Evolutionary conservation across 2,797 vertebrate species (phyloP).

Genomic region (Crossoptilon crossoptilon): DNA sequence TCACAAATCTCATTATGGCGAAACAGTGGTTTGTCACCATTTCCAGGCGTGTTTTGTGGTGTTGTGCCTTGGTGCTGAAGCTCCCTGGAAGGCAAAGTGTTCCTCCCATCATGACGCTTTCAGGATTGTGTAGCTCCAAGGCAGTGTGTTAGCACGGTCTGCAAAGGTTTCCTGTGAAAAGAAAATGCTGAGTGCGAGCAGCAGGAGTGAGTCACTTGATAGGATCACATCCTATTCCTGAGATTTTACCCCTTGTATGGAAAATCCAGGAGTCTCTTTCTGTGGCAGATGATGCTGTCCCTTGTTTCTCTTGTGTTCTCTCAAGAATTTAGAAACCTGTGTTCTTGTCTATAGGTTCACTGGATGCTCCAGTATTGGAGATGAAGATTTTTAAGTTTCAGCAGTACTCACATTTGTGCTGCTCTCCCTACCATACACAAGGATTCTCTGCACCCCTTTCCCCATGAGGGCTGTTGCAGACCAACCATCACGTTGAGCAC

Average conservation of each 20-base stretch:
- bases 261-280: neutral
- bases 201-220: neutral
- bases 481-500: fast-evolving
- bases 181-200: neutral
- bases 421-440: neutral
- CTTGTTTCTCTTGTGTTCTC: neutral
- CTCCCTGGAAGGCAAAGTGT: neutral
- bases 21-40: neutral
- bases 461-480: fast-evolving
- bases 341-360: neutral
- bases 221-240: neutral
- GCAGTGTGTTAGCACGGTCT: neutral
- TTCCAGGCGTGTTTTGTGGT: neutral
- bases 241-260: neutral
- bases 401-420: neutral
- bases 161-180: neutral
- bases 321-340: neutral
- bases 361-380: neutral
- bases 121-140: neutral
- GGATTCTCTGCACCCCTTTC: neutral
- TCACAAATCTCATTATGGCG: neutral
- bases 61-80: neutral
- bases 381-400: neutral
- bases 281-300: neutral
- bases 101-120: neutral